Conservation (phyloP, 1,140 invertebrate species). For the Anadara kagoshimensis region DNA sequence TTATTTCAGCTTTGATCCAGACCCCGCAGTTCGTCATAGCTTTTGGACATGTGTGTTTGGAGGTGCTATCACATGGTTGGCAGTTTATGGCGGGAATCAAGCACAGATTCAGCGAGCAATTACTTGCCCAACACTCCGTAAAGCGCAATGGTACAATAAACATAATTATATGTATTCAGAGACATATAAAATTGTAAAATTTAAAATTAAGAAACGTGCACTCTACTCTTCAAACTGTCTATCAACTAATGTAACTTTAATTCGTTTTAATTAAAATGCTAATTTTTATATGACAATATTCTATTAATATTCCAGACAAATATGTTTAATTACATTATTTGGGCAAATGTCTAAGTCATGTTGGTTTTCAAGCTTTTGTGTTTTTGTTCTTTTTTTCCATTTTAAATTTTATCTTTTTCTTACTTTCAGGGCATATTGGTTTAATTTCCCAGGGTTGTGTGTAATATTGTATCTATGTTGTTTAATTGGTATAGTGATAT, state of each 20-base stretch:
- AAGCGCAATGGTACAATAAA: constrained; percentile 79
- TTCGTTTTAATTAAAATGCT: no score
- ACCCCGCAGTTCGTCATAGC: constrained; percentile 53
- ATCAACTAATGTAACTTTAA: no score
- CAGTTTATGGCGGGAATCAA: constrained; percentile 93
- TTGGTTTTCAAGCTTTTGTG: no score
- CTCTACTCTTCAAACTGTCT: neutral
- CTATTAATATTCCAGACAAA: no score
- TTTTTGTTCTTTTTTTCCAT: no score
- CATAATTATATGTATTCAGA: neutral
- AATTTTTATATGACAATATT: no score
- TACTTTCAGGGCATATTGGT: constrained; percentile 79
- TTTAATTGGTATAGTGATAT: constrained; percentile 87
- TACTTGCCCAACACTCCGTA: constrained; percentile 81
- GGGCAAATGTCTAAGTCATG: no score
- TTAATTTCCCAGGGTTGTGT: constrained; percentile 83
- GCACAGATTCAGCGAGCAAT: constrained; percentile 94
- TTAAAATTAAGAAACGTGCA: neutral
- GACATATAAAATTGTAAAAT: no score
- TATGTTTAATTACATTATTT: no score
- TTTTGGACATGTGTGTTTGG: constrained; percentile 70
- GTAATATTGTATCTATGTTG: constrained; percentile 86
- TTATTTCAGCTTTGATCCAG: constrained; percentile 77
- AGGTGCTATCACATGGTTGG: constrained; percentile 91
- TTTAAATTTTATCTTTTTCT: constrained; percentile 1